These are phyloP conservation scores for Acrocephalus arundinaceus DNA, from an alignment of 2,113 vertebrate genomes.

Conservation along the genomic window DNA sequence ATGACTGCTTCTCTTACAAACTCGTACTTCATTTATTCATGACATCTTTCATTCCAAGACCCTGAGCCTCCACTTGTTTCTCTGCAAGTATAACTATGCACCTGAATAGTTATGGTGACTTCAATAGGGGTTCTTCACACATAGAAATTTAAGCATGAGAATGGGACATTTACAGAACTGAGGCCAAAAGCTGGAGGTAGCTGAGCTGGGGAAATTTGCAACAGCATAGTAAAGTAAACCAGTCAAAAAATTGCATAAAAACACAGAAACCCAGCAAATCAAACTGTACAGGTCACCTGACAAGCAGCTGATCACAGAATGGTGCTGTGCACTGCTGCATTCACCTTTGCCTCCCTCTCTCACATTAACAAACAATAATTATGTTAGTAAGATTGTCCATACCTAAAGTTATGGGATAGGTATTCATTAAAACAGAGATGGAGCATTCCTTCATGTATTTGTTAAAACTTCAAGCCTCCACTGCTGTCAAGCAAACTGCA, in stretches of 20 bases:
- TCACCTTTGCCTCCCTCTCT: background rate
- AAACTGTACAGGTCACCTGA: background rate
- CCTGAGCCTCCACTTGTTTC: background rate
- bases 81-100: background rate
- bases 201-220: background rate
- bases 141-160: background rate
- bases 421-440: background rate
- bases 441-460: background rate
- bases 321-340: background rate
- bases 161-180: background rate
- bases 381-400: background rate
- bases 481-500: background rate
- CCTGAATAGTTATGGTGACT: background rate
- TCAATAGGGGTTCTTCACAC: background rate
- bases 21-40: conserved; percentile 33
- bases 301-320: background rate
- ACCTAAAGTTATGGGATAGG: background rate
- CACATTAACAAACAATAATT: background rate
- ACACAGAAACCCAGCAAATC: background rate
- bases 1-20: conserved; percentile 23
- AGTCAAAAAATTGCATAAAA: background rate
- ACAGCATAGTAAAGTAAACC: background rate
- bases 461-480: background rate
- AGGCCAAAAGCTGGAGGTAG: background rate
- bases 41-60: conserved; percentile 3